Conservation (phyloP, 2,113 vertebrate genomes). For the Notiomystis cincta region DNA sequence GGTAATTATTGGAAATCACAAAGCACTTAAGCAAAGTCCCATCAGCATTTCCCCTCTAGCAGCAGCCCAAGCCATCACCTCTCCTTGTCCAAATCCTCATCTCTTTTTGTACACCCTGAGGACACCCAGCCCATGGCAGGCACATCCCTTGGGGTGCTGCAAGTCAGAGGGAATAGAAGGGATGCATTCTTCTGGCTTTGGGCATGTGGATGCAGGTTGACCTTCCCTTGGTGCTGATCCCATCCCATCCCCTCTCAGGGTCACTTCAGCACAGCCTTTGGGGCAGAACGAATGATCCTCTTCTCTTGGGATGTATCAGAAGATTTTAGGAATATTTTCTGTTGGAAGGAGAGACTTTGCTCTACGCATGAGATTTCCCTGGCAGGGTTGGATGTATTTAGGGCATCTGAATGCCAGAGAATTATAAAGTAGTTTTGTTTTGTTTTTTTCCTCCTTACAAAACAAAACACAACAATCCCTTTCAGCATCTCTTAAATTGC, state of each 20-base stretch:
- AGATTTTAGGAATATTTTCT: background rate
- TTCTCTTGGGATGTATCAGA: background rate
- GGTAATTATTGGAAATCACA: too few relatives aligned
- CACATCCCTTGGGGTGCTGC: fast-evolving
- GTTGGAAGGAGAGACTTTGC: background rate
- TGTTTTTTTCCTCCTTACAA: background rate
- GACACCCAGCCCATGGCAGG: fast-evolving
- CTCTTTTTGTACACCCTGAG: background rate
- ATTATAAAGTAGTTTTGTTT: background rate
- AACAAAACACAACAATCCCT: background rate
- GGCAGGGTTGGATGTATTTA: background rate
- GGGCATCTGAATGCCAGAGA: background rate
- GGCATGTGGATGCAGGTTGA: fast-evolving
- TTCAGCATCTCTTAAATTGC: background rate
- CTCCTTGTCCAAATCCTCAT: too few relatives aligned
- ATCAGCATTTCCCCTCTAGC: fast-evolving
- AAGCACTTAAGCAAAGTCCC: background rate
- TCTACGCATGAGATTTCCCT: background rate
- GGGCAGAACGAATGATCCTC: background rate
- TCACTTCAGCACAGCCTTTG: fast-evolving
- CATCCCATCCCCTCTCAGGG: background rate
- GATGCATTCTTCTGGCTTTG: fast-evolving
- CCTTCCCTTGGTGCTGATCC: background rate
- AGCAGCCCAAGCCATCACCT: background rate
- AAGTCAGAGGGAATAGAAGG: fast-evolving